Base-by-base conservation (phyloP, 2,797 vertebrate genomes). In the Mionectes olivaceus region DNA sequence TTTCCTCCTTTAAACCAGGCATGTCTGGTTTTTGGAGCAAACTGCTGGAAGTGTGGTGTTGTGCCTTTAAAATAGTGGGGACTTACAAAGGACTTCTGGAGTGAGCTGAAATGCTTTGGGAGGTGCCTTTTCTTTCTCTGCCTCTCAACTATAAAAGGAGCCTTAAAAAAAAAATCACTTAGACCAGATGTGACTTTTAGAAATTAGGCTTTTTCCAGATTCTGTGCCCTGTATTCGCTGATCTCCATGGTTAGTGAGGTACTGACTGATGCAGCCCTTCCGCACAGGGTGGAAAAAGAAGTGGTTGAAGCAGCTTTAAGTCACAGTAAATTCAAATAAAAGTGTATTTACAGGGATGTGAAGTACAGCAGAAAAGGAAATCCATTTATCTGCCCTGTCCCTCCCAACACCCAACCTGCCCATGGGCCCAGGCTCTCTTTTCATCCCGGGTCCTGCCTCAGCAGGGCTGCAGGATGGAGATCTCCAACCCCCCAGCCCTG, bases 331-430 rank as follows among this genome's bases (percentile, higher is more conserved):
- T 50, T 30, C 13, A 19, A 10, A 5, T 22, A 24, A 68, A 43
- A 56, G 10, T 11, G 7, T 7, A 30, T 68, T 68, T 56, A 30
- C 6, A 53, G 33, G 24, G 7, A 11, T 39, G 14, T 60, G 9
- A 69, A 56, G 21, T 0, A 2, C 0, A 77, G 24, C 1, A 80
- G 52, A 68, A 22, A 39, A 19, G 11, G 35, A 59, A 73, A 83
- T 33, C 8, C 0, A 2, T 4, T 1, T 12, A 32, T 61, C 3
- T 61, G 24, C 7, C 4, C 7, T 19, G 7, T n/a, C 12, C 10
- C 11, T 4, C 33, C 16, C 52, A 43, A 3, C 12, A 18, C 17
- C 17, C 13, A 50, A 10, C 5, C 7, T 44, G 9, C 5, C 25
- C 7, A 2, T 4, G 13, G 18, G 49, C 49, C 14, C 14, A 15